Evolutionary conservation across 2,888 invertebrate species (phyloP), one percentile per base, ranked within the genome.

Genomic region (Diloba caeruleocephala): DNA sequence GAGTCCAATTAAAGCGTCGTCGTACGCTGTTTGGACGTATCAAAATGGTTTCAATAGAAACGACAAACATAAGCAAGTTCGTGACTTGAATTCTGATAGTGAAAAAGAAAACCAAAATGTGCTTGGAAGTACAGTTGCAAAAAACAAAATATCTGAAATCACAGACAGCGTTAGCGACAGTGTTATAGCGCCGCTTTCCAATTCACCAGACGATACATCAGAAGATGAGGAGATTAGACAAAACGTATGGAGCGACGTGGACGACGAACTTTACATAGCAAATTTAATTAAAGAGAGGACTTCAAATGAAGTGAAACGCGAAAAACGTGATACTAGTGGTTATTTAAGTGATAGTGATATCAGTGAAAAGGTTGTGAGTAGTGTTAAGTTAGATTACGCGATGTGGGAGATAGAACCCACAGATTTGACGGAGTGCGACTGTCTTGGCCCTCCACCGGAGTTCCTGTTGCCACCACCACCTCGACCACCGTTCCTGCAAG

Each of bases 381-480:
- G 92, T 92, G 91, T 89, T 90, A 93, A 89, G 91, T 86, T 93
- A 91, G 90, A 89, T 84, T 94, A 93, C 94, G 92, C 87, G 71
- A 96, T 96, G 96, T 96, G 96, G 96, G 96, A 96, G 90, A 94
- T 96, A 89, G 95, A 95, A 82, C 94, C 95, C 91, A 94, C 95
- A 86, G 95, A 95, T 87, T 92, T 95, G 91, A 94, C 94, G 87
- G 96, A 96, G 93, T 96, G 96, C 89, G 96, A 96, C 89, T 96
- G 96, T 92, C 94, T 96, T 74, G 96, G 96, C 78, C 96, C 95
- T 75, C 96, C 96, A 74, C 96, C 96, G 62, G 95, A 96, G 91
- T 96, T 96, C 86, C 90, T 96, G 82, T 87, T 96, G 77, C 96
- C 96, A 50, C 96, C 96, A 55, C 96, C 96, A 13, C 96, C 96